These are phyloP conservation scores for Spisula solida DNA, from an alignment of 2,888 invertebrate genomes.

Conservation along the genomic window DNA sequence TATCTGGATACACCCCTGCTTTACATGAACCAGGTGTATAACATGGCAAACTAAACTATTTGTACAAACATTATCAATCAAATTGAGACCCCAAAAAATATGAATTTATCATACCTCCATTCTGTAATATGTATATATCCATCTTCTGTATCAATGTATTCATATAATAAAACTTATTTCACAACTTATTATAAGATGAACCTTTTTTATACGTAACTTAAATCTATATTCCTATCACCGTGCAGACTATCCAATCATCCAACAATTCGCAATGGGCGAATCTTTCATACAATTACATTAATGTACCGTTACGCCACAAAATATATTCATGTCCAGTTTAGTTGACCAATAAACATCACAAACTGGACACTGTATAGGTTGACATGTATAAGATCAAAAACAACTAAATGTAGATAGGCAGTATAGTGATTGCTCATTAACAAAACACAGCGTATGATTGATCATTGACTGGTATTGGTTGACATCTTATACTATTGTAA, in stretches of 20 bases:
- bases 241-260: not conserved
- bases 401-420: not conserved
- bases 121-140: not conserved
- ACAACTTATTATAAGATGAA: not conserved
- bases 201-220: not conserved
- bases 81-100: no score
- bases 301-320: not conserved
- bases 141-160: not conserved
- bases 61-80: no score
- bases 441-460: not conserved
- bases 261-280: not conserved
- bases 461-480: not conserved
- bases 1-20: no score
- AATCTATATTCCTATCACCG: not conserved
- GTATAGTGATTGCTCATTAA: not conserved
- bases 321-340: constrained; percentile 6
- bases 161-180: not conserved
- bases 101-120: not conserved
- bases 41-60: no score
- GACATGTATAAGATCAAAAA: not conserved
- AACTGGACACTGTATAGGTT: not conserved
- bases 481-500: not conserved
- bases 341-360: constrained; percentile 24
- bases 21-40: no score
- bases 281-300: not conserved